Evolutionary conservation across 2,113 vertebrate genomes (phyloP), one percentile per base, ranked within the genome.

Genomic region (Guaruba guarouba): DNA sequence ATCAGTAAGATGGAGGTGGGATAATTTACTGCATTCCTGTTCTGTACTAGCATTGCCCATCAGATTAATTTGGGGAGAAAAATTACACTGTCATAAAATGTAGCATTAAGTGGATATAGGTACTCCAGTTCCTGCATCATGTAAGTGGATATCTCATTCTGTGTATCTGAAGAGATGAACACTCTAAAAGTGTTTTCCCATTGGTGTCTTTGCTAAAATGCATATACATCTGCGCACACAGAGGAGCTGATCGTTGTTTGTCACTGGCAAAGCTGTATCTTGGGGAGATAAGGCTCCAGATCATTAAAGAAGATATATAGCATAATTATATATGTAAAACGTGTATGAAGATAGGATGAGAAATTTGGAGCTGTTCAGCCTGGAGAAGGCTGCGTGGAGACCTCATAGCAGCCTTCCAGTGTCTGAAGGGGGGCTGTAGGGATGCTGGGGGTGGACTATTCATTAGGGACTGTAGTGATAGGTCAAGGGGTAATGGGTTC

Each of bases 201-300:
- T 85, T 75, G 49, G 43, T 93, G 82, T 95, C 98, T 97, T 98
- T 97, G 79, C 96, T 90, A 94, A 97, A 97, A 97, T 97, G 93
- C 77, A 76, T 92, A 96, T 97, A 95, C 86, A 41, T 96, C 49
- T 7, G 9, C 27, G 62, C 27, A 28, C 15, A 48, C 4, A 73
- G 71, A 77, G 73, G 24, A 62, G 11, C 35, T 49, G 24, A 66
- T 62, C 2, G 0, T 48, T 92, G 17, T 66, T 82, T 59, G 22
- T 48, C 3, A 2, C 24, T 77, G 44, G 29, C 18, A 83, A 68
- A 55, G 35, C 11, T 64, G 10, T 54, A 3, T 49, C 49, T 69
- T 57, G 24, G 22, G 33, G 28, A 92, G 15, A 54, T 52, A 46
- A 49, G 14, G 5, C 28, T 91, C 37, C 39, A 78, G 17, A 31